A percentile compares a stretch with the other conserved stretches of the same genome.
These are phyloP conservation scores for Epinephelus awoara DNA, from an alignment of 2,797 vertebrate genomes.

Conservation along the genomic window DNA sequence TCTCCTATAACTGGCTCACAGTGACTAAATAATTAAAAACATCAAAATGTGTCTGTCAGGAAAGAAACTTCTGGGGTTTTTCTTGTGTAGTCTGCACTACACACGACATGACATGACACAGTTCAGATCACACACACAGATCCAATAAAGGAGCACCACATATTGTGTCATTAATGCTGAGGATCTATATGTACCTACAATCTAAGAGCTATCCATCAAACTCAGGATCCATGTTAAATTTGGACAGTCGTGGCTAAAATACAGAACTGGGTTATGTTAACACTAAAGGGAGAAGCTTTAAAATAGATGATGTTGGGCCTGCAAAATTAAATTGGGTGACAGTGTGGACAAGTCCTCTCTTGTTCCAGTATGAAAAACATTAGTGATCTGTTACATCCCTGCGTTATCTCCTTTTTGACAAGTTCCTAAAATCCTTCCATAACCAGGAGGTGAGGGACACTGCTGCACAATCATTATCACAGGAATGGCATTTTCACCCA, in stretches of 20 bases:
- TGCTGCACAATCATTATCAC: neutral
- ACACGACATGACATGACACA: neutral
- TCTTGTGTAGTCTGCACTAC: neutral
- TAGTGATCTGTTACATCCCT: too few relatives aligned
- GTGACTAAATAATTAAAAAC: slow-evolving; percentile 15
- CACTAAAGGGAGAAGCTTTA: neutral
- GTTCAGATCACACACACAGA: neutral
- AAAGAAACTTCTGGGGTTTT: neutral
- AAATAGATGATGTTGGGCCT: neutral
- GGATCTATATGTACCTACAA: neutral
- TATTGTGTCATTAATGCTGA: neutral
- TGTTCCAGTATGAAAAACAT: too few relatives aligned
- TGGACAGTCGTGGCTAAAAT: neutral
- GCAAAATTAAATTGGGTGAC: too few relatives aligned
- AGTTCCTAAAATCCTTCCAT: neutral
- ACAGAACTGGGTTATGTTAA: neutral
- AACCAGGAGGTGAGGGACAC: neutral
- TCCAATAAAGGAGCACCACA: neutral
- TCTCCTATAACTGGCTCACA: slow-evolving; percentile 3
- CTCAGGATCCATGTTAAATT: neutral
- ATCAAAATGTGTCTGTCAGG: slow-evolving; percentile 8
- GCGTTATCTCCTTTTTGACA: neutral
- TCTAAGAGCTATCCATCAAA: neutral
- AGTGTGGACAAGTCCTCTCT: too few relatives aligned
- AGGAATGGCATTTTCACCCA: neutral